Evolutionary conservation across 92 coral and sea anemone genomes (phyloP).

Genomic region (Epizoanthus ramosus): DNA sequence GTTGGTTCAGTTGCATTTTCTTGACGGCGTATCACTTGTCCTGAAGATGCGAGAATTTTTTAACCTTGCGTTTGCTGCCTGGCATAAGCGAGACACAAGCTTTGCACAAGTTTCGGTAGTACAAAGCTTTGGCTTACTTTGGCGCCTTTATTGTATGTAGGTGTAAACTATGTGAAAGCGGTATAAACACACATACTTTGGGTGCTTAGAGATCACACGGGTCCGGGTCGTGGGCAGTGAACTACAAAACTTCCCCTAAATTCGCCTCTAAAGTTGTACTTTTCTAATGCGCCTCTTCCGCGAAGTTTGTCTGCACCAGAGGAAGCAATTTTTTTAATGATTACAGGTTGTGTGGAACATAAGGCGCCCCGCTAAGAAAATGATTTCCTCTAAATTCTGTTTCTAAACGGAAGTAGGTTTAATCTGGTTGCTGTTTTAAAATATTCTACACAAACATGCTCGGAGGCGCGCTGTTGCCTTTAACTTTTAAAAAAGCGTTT

Average conservation of each 20-base stretch:
- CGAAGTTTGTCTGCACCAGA: slow-evolving; percentile 37
- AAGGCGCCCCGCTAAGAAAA: slow-evolving; percentile 94
- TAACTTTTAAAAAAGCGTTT: slow-evolving; percentile 54
- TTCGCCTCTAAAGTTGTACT: slow-evolving; percentile 1
- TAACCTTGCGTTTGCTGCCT: slow-evolving; percentile 20
- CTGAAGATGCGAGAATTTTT: slow-evolving; percentile 54
- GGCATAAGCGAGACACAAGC: slow-evolving; percentile 12
- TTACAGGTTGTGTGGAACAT: slow-evolving; percentile 77
- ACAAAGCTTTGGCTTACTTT: slow-evolving; percentile 51
- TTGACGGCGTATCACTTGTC: slow-evolving; percentile 23
- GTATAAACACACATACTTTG: slow-evolving; percentile 75
- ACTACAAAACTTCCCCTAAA: slow-evolving; percentile 37
- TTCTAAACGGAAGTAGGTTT: slow-evolving; percentile 83
- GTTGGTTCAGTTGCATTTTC: slow-evolving; percentile 66
- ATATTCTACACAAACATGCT: slow-evolving; percentile 55
- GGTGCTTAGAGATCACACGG: slow-evolving; percentile 60
- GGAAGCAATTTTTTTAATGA: slow-evolving; percentile 72
- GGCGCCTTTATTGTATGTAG: slow-evolving; percentile 72
- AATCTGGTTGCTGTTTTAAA: slow-evolving; percentile 78
- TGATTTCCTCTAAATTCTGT: slow-evolving; percentile 88
- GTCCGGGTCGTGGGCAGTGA: slow-evolving; percentile 38
- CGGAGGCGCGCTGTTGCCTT: slow-evolving; percentile 45
- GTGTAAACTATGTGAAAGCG: slow-evolving; percentile 80
- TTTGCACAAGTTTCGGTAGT: slow-evolving; percentile 23
- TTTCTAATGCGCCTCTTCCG: slow-evolving; percentile 30